Base-by-base conservation (phyloP, 2,797 vertebrate species). In the Myiotriccus ornatus region DNA sequence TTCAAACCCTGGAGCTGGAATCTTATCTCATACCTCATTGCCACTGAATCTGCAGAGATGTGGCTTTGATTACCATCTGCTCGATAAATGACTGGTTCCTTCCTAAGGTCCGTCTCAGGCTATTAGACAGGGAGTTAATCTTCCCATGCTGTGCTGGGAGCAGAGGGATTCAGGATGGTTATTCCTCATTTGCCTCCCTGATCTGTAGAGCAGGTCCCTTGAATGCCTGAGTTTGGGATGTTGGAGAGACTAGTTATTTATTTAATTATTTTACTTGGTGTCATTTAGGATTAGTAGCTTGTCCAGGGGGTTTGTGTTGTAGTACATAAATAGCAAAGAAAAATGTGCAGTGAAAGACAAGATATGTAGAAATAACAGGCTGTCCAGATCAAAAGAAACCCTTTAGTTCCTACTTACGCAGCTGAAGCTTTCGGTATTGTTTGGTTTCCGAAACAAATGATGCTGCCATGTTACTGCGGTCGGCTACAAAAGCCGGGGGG, bases 401-500 rank as follows among this genome's bases (percentile, higher is more conserved):
- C 4, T 78, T 65, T 64, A 13, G 23, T 87, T 84, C 74, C 30
- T 63, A 16, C 55, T 59, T 12, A 52, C 3, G 4, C n/a, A 81
- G 85, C 83, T 65, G 65, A 65, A 81, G 20, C 55, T 24, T 39
- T 64, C 11, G 19, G 14, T 39, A 19, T 44, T 85, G 68, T 71
- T 94, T 90, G 62, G 34, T 89, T 95, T 91, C 74, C 0, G 16
- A 91, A 92, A 95, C 87, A 92, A 82, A 74, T 9, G n/a, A 60
- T 73, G 78, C 81, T 85, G 62, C 87, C 49, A 4, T 1, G 53
- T 83, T 90, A 77, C 49, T 80, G 30, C 0, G 0, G 15, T 59
- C 0, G 0, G 34, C 60, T 53, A 19, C 87, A 82, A 43, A 57
- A 81, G 81, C 60, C 53, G 4, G 5, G 65, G 56, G 87, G 74